Evolutionary conservation across 2,888 invertebrate species (phyloP).

Genomic region (Gonocerus acuteangulatus): DNA sequence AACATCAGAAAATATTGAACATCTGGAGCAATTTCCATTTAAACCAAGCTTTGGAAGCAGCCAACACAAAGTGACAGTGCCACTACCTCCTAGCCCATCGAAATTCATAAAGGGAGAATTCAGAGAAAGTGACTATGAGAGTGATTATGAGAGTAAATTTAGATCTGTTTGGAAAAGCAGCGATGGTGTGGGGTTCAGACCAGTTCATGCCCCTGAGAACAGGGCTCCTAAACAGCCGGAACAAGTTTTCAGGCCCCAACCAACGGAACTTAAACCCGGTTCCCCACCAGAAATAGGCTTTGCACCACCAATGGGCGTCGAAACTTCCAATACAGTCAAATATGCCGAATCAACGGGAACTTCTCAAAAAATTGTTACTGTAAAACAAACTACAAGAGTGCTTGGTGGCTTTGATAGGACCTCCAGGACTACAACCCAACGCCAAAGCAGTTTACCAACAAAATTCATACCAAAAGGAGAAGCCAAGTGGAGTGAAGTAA

Average conservation of each 20-base stretch:
- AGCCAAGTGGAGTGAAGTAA: conserved; percentile 37
- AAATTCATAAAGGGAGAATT: conserved; percentile 59
- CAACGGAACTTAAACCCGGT: conserved; percentile 49
- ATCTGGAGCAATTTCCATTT: conserved; percentile 46
- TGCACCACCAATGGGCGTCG: conserved; percentile 53
- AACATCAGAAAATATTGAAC: conserved; percentile 12
- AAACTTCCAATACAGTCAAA: conserved; percentile 61
- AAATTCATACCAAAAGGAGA: conserved; percentile 31
- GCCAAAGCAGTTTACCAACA: conserved; percentile 28
- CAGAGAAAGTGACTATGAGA: conserved; percentile 63
- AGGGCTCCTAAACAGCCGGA: conserved; percentile 44
- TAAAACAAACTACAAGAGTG: conserved; percentile 61
- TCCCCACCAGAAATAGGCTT: conserved; percentile 53
- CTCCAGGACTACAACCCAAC: conserved; percentile 39
- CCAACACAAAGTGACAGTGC: conserved; percentile 43
- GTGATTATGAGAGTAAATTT: conserved; percentile 59
- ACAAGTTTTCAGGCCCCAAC: conserved; percentile 29
- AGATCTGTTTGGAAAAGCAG: conserved; percentile 52
- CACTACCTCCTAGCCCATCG: conserved; percentile 54
- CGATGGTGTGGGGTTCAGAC: conserved; percentile 40
- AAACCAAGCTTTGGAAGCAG: conserved; percentile 44
- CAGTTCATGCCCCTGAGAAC: conserved; percentile 41
- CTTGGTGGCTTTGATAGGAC: conserved; percentile 53
- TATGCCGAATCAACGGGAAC: conserved; percentile 62
- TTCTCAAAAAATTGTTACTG: conserved; percentile 56